Evolutionary conservation across 2,888 invertebrate genomes (phyloP).

Genomic region (Sipha maydis): DNA sequence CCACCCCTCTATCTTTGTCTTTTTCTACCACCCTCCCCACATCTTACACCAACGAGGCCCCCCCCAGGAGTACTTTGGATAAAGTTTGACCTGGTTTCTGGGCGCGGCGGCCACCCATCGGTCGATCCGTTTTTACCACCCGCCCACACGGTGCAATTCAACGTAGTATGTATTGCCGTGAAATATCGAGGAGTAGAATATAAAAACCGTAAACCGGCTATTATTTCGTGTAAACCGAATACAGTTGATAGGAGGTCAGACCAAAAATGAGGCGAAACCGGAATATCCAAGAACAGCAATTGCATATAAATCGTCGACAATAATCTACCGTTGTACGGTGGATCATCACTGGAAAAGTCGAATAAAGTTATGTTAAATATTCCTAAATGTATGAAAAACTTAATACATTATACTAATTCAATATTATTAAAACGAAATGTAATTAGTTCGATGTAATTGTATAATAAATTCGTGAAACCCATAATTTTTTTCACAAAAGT

Average conservation of each 20-base stretch:
- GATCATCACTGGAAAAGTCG: too few species aligned
- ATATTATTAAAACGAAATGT: too few species aligned
- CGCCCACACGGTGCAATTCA: constrained; percentile 51
- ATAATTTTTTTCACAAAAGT: too few species aligned
- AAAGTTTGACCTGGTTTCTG: constrained; percentile 61
- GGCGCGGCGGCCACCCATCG: constrained; percentile 61
- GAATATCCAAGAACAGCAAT: too few species aligned
- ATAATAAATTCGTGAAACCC: too few species aligned
- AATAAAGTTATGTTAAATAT: too few species aligned
- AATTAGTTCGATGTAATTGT: too few species aligned
- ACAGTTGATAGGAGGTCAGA: neutral
- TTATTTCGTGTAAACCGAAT: neutral
- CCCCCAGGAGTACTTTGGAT: constrained; percentile 50
- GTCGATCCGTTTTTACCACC: constrained; percentile 61
- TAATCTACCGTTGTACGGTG: too few species aligned
- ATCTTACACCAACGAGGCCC: too few species aligned
- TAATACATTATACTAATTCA: too few species aligned
- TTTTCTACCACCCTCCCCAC: constrained; percentile 10
- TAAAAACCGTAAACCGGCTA: constrained; percentile 7
- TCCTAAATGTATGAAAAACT: too few species aligned
- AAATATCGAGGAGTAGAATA: constrained; percentile 16
- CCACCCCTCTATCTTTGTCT: constrained; percentile 1
- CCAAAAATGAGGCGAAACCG: neutral
- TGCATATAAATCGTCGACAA: too few species aligned
- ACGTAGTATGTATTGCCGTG: constrained; percentile 27